Evolutionary conservation across 2,888 invertebrate genomes (phyloP), one percentile per base, ranked within the genome.

Genomic region (Sarcophaga carnaria): DNA sequence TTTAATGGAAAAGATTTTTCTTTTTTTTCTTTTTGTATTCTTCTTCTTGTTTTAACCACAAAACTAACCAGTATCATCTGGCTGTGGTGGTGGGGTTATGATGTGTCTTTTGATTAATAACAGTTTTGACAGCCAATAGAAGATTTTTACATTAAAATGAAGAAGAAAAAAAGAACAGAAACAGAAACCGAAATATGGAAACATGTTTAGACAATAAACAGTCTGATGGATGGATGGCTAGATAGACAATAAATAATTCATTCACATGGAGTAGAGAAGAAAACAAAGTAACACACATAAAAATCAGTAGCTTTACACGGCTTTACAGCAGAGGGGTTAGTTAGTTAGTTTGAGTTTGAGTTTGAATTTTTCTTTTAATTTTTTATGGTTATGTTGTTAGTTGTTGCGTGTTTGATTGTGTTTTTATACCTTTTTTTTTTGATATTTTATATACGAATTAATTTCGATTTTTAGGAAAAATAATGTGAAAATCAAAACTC

Each of bases 31-130:
- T 37, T 37, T 37, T 8, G 6, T 37, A 0, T 37, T 37, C 0
- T 8, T 37, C 37, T 37, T 37, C 37, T 37, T 37, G 37, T 37
- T 37, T 37, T 37, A 37, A 37, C 10, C 8, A 37, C 37, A 37
- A 37, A 8, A 37, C 37, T 37, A 37, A 37, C 37, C 37, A 37
- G 37, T 37, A 37, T 37, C 22, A 22, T 22, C 22, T 37, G 37
- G 10, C 37, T 37, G 37, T 2, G 37, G 3, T 37, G 37, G 37
- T 37, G 10, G 2, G 37, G 37, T 37, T 37, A 37, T 37, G 37
- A 64, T 76, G 20, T 45, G 54, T 71, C 54, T 80, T 80, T 74
- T 87, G 86, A 87, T 87, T 87, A 87, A 87, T 87, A 84, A 87
- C 59, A 87, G 75, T 81, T 81, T 87, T 87, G 86, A 87, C 84